Conservation (phyloP, 2,797 vertebrate genomes). For the Myioborus miniatus region DNA sequence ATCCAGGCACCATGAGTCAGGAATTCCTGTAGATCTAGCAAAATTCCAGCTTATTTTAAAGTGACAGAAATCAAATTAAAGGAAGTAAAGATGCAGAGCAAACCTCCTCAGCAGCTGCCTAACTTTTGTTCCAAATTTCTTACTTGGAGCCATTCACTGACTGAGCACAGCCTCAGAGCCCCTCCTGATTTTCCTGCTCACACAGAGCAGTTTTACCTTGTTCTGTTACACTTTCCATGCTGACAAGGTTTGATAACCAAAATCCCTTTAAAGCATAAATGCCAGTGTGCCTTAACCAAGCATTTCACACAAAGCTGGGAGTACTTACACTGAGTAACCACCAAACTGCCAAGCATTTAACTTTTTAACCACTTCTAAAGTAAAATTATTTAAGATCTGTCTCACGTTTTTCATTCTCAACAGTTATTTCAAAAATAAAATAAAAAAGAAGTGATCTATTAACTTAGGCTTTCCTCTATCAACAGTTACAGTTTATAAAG, state of each 20-base stretch:
- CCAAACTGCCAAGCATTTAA: neutral
- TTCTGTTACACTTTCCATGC: neutral
- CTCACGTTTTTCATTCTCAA: neutral
- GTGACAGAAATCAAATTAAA: neutral
- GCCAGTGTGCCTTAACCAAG: neutral
- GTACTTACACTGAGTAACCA: neutral
- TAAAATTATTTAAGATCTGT: neutral
- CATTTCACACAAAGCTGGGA: neutral
- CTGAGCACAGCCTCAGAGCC: neutral
- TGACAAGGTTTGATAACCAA: neutral
- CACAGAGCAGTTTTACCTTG: neutral
- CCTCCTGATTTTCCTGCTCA: neutral
- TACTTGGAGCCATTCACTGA: neutral
- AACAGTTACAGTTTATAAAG: neutral
- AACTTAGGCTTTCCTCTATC: neutral
- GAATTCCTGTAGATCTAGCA: neutral
- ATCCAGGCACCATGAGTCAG: neutral
- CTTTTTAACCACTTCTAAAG: neutral
- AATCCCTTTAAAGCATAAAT: neutral
- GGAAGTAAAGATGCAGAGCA: neutral
- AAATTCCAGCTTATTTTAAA: neutral
- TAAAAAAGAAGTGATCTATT: neutral
- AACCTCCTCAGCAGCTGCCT: neutral
- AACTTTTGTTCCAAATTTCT: neutral
- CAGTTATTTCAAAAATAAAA: neutral